A percentile compares a stretch with the other conserved stretches of the same genome.
Evolutionary conservation across 2,888 invertebrate species (phyloP).

Genomic region (Drosophila leonis): DNA sequence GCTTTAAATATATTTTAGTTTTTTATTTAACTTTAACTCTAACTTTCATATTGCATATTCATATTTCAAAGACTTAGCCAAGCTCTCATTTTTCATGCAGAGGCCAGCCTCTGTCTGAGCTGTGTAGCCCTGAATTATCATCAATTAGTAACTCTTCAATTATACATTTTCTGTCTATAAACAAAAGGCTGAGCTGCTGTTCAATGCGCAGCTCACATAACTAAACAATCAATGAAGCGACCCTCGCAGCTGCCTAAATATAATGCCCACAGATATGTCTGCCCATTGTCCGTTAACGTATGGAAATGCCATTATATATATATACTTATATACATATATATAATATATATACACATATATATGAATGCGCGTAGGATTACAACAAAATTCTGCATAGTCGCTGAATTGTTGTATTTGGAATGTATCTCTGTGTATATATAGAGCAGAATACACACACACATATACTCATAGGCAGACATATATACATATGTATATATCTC

Average conservation of each 20-base stretch:
- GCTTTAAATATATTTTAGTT: too few species aligned
- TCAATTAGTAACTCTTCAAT: background rate
- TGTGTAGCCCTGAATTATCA: background rate
- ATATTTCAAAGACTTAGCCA: too few species aligned
- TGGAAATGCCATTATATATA: conserved; percentile 22
- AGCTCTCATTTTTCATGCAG: too few species aligned
- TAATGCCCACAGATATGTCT: conserved; percentile 24
- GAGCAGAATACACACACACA: conserved; percentile 37
- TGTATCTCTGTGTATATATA: conserved; percentile 35
- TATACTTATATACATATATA: background rate
- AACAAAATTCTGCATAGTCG: conserved; percentile 47
- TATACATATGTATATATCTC: background rate
- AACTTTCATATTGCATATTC: too few species aligned
- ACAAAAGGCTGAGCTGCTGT: background rate
- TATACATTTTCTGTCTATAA: background rate
- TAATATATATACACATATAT: background rate
- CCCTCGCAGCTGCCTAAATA: conserved; percentile 12
- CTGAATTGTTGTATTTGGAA: conserved; percentile 22
- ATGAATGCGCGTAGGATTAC: conserved; percentile 13
- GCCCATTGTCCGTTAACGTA: conserved; percentile 34
- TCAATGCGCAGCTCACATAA: background rate
- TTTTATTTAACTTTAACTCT: too few species aligned
- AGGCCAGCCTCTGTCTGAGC: background rate
- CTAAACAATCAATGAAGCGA: background rate
- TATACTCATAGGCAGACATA: background rate